Percentiles rank a stretch among this genome's conserved stretches.
phyloP scores from a whole-genome alignment of 2,888 invertebrate species.

The Nasonovia ribisnigri region DNA sequence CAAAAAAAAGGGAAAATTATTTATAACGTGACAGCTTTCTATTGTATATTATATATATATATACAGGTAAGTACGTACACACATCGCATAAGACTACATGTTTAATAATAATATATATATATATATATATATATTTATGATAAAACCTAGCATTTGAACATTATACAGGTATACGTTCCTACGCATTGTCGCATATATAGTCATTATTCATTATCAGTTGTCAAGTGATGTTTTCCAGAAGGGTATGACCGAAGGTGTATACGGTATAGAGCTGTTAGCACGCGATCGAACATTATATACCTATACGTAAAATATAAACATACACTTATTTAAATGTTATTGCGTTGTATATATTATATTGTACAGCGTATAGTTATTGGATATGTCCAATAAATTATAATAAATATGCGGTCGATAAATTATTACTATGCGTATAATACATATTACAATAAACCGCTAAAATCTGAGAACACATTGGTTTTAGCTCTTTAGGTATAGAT shows the following conservation, averaged over 20 bases:
- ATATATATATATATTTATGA: neutral
- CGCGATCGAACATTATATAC: constrained; percentile 28
- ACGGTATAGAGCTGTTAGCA: constrained; percentile 14
- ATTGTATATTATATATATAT: too few relatives aligned
- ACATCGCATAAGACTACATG: neutral
- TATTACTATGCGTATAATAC: neutral
- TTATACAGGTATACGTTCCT: neutral
- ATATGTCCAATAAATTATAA: neutral
- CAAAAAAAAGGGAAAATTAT: constrained; percentile 30
- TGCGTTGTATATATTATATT: neutral
- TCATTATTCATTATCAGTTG: constrained; percentile 21
- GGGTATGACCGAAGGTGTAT: neutral
- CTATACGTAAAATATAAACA: neutral
- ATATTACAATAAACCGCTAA: neutral
- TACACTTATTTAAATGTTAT: neutral
- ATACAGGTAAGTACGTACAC: neutral
- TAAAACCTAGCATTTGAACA: neutral
- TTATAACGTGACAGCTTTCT: constrained; percentile 12
- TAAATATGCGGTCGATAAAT: neutral
- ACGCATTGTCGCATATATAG: neutral
- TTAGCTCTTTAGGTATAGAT: neutral
- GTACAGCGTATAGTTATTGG: neutral
- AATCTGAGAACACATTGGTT: neutral
- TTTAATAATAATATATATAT: neutral
- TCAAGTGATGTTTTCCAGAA: neutral